A percentile compares a stretch with the other conserved stretches of the same genome.
phyloP scores from a whole-genome alignment of 2,888 invertebrate species.

The Blomia tropicalis region DNA sequence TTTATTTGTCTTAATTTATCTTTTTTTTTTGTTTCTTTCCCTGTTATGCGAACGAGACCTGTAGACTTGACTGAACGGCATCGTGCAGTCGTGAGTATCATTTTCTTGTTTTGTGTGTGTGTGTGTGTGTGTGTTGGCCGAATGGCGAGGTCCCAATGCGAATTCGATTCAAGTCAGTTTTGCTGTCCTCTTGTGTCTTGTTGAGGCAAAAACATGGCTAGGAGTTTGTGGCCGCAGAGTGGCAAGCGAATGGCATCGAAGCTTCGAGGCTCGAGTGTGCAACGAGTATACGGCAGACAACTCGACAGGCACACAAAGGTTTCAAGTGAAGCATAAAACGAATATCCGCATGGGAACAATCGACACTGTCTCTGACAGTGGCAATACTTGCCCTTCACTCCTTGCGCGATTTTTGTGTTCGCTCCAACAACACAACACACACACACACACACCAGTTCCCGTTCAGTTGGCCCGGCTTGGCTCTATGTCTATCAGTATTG shows the following conservation, averaged over 20 bases:
- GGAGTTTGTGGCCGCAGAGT: constrained; percentile 7
- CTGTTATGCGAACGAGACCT: too few relatives aligned
- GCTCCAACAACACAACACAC: too few relatives aligned
- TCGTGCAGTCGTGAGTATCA: too few relatives aligned
- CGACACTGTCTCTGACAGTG: constrained; percentile 3
- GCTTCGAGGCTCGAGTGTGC: constrained; percentile 4
- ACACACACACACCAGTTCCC: background rate
- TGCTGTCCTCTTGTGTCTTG: constrained; percentile 10
- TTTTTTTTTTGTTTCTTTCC: background rate
- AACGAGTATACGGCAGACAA: background rate
- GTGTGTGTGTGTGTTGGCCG: too few relatives aligned
- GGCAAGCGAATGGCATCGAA: background rate
- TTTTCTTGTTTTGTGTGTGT: too few relatives aligned
- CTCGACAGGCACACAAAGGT: constrained; percentile 7
- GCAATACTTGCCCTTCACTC: constrained; percentile 13
- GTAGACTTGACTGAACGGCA: background rate
- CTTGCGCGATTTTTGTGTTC: too few relatives aligned
- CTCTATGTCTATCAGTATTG: too few relatives aligned
- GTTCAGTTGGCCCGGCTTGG: background rate
- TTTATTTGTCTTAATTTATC: constrained; percentile 13
- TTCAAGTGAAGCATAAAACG: constrained; percentile 15
- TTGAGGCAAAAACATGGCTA: constrained; percentile 4
- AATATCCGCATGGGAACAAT: constrained; percentile 14
- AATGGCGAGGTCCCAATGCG: background rate
- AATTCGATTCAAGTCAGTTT: background rate